Base-by-base conservation (phyloP, 1,140 invertebrate species). In the Melitaea cinxia region DNA sequence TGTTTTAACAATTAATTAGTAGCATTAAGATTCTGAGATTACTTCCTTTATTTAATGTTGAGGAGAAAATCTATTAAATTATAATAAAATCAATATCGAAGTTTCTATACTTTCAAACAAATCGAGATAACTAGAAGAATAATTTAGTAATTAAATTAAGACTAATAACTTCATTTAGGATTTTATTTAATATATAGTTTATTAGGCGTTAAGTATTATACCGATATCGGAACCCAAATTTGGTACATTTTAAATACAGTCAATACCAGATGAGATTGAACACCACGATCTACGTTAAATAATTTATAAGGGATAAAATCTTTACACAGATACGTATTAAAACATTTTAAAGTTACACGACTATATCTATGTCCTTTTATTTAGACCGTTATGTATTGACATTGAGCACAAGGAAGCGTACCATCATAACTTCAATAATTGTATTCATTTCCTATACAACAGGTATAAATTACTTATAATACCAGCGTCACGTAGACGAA, bases 351-450 rank as follows among this genome's bases (percentile, higher is more conserved):
- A 56, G 14, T 56, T 56, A 56, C 19, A 56, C 54, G 35, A 37
- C 39, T 42, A 26, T 0, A 12, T 56, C 37, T 58, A 58, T 42
- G 42, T 58, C 24, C 17, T 17, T 80, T 88, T 88, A 88, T 80
- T 88, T 88, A 88, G 85, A 88, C 85, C 85, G 85, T 82, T 80
- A 75, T 84, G 37, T 42, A 86, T 81, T 78, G 78, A 88, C 85
- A 87, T 90, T 90, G 88, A 90, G 88, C 88, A 90, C 85, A 74
- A 81, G 80, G 70, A 90, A 90, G 88, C 88, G 84, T 87, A 88
- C 75, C 64, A 73, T 80, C 61, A 77, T 72, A 68, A 72, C 70
- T 61, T 79, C 68, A 77, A 73, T 75, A 68, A 72, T 73, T 72
- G 49, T 72, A 74, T 67, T 42, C 2, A 7, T 42, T 66, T 62